Base-by-base conservation (phyloP, 2,888 invertebrate genomes). In the Congeria kusceri region DNA sequence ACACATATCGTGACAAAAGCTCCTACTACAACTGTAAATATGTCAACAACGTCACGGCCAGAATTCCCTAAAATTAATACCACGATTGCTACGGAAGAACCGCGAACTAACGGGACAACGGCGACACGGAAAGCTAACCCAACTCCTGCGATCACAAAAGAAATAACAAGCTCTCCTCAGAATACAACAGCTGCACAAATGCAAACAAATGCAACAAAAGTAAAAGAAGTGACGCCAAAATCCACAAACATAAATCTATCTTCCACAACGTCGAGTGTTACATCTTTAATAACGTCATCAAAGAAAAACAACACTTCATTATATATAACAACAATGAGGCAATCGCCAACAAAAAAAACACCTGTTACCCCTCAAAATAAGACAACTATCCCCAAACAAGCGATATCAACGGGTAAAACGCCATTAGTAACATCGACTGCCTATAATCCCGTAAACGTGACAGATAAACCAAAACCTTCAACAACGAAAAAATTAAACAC, bases 1-100 rank as follows among this genome's bases (percentile, higher is more conserved):
- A 75, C 39, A 13, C 39, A 15, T 1, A 39, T 39, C 3, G 9
- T 63, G 57, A 70, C 62, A 46, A 28, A 67, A 66, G 23, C 47
- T 15, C 18, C 71, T 65, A 75, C 59, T n/a, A 32, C 58, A 39
- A 29, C 15, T 23, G 56, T 23, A n/a, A 58, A 53, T 15, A 39
- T 15, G 39, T 39, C 39, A 39, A 39, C 39, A 3, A 39, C 39
- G 9, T 39, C 15, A 39, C 39, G 39, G 15, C 39, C 39, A 39
- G 39, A 39, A 11, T 11, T 39, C 9, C 53, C 53, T 20, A 53
- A 7, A 20, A 3, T 1, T 53, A 20, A 1, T n/a, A 53, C 20
- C 1, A 53, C 53, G 11, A 53, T 5, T 25, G 53, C 20, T 23
- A 20, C 53, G 20, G 53, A 53, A 3, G 25, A 2, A 4, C 9